Percentiles rank a stretch among this genome's conserved stretches.
Conservation (phyloP, 2,113 vertebrate species). For the Rhagologus leucostigma region DNA sequence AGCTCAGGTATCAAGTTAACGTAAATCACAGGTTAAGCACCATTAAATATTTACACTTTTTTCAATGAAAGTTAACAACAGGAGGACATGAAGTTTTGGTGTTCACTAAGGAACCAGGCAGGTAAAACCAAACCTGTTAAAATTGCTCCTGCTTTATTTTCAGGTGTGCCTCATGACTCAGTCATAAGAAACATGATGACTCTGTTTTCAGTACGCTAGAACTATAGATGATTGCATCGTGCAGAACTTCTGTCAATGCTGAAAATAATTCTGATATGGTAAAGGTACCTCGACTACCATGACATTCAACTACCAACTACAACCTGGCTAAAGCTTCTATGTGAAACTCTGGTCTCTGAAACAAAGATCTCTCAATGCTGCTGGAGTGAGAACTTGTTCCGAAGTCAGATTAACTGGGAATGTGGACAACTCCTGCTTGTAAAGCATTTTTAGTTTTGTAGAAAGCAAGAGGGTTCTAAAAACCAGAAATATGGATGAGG, state of each 20-base stretch:
- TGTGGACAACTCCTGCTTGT: neutral
- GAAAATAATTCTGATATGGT: neutral
- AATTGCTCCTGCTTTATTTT: neutral
- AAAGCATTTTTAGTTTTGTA: neutral
- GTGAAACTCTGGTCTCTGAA: neutral
- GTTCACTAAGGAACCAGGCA: neutral
- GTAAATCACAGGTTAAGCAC: neutral
- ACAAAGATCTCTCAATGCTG: neutral
- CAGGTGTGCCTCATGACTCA: neutral
- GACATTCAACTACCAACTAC: neutral
- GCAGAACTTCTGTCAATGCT: neutral
- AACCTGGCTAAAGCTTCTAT: neutral
- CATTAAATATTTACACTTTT: neutral
- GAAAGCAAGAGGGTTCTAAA: neutral
- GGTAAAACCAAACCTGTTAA: neutral
- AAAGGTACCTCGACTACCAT: neutral
- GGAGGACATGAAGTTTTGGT: neutral
- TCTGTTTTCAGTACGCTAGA: neutral
- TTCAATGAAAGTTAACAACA: neutral
- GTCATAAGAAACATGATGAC: neutral
- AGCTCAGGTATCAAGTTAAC: neutral
- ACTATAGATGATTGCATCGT: neutral
- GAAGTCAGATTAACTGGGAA: neutral
- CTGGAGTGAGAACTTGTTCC: neutral
- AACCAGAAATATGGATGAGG: neutral